Evolutionary conservation across 2,113 vertebrate species (phyloP).

Genomic region (Ophthalmolycus amberensis): DNA sequence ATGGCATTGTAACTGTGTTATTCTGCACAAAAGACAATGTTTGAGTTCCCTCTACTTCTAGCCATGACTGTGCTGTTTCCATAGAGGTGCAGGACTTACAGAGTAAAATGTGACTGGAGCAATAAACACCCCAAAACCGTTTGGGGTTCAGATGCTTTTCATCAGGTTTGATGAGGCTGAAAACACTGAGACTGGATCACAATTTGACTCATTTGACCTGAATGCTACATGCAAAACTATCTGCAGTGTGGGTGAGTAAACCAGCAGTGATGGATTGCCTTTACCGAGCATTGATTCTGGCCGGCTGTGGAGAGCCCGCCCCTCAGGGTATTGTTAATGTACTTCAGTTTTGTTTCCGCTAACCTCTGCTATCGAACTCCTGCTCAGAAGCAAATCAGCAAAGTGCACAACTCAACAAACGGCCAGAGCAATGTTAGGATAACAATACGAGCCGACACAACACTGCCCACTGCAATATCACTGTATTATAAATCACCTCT

Average conservation of each 20-base stretch:
- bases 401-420: not conserved
- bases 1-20: too few relatives aligned
- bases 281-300: slow-evolving; percentile 43
- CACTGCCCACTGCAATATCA: too few relatives aligned
- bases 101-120: too few relatives aligned
- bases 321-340: slow-evolving; percentile 42
- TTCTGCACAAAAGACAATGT: too few relatives aligned
- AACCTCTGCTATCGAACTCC: slow-evolving; percentile 34
- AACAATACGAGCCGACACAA: not conserved
- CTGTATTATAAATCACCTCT: too few relatives aligned
- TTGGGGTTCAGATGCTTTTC: not conserved
- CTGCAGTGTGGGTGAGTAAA: not conserved
- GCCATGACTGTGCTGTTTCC: too few relatives aligned
- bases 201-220: not conserved
- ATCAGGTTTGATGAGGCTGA: not conserved
- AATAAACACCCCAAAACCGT: too few relatives aligned
- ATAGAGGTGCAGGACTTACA: too few relatives aligned
- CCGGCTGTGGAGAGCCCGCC: slow-evolving; percentile 2
- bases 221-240: slow-evolving; percentile 3
- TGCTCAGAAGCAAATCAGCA: slow-evolving; percentile 1
- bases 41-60: too few relatives aligned
- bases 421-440: not conserved
- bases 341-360: slow-evolving; percentile 21
- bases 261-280: slow-evolving; percentile 26
- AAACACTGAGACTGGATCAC: not conserved